Conservation (phyloP, 2,113 vertebrate species). For the Argyrosomus japonicus region DNA sequence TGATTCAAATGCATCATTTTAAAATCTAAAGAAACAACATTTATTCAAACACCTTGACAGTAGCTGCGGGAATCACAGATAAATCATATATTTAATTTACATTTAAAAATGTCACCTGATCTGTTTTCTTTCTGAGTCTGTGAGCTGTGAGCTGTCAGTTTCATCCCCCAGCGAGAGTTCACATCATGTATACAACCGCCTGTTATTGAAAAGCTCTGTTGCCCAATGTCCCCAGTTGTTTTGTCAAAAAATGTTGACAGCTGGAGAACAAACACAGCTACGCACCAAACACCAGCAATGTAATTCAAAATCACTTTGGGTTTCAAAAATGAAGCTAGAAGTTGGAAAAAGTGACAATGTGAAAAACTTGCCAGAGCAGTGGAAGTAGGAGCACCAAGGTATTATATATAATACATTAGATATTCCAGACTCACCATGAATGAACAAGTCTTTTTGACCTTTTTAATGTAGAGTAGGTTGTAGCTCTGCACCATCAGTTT, state of each 20-base stretch:
- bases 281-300: neutral
- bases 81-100: neutral
- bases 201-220: constrained; percentile 14
- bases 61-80: neutral
- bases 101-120: neutral
- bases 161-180: constrained; percentile 30
- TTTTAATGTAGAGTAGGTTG: neutral
- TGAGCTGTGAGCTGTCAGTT: constrained; percentile 10
- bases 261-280: neutral
- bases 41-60: neutral
- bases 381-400: neutral
- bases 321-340: neutral
- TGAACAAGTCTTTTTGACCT: neutral
- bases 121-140: neutral
- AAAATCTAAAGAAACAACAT: neutral
- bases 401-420: neutral
- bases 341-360: neutral
- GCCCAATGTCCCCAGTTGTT: constrained; percentile 11
- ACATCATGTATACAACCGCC: constrained; percentile 15
- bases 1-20: neutral
- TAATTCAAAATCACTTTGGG: neutral
- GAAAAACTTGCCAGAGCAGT: neutral
- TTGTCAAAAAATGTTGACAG: constrained; percentile 35
- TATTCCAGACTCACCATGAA: neutral
- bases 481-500: neutral